Evolutionary conservation across 2,113 vertebrate species (phyloP).

Genomic region (Carollia perspicillata): DNA sequence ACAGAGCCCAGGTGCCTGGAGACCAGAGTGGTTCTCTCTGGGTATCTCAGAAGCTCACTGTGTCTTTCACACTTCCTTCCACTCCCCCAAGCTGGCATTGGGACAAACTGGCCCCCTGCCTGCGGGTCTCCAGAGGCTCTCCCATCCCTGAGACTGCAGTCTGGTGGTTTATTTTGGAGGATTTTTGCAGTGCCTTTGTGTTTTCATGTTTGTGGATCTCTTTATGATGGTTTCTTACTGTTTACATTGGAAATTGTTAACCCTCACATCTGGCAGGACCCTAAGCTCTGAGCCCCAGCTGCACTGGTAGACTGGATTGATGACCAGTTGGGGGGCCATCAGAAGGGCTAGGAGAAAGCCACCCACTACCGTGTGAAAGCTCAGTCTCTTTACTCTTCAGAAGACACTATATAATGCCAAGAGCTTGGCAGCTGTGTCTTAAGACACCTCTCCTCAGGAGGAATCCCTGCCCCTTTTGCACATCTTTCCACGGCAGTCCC

Average conservation of each 20-base stretch:
- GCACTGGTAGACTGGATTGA: background rate
- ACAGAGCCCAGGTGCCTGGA: background rate
- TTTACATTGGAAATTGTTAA: constrained; percentile 22
- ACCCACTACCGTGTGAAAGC: background rate
- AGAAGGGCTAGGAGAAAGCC: background rate
- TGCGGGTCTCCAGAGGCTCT: background rate
- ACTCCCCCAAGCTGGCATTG: background rate
- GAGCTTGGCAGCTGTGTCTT: background rate
- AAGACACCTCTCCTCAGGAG: background rate
- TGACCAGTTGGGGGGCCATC: no score
- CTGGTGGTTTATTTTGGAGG: background rate
- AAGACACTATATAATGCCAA: background rate
- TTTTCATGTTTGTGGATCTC: background rate
- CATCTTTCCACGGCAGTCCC: background rate
- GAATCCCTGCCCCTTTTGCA: background rate
- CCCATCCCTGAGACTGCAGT: background rate
- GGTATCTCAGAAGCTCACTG: background rate
- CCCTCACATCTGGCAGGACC: background rate
- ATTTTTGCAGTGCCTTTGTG: background rate
- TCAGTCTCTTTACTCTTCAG: background rate
- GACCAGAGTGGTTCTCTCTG: background rate
- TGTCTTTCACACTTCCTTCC: background rate
- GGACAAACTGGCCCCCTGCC: background rate
- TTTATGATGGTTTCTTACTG: constrained; percentile 6
- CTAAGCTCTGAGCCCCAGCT: background rate